Evolutionary conservation across 2,113 vertebrate species (phyloP).

Genomic region (Diphyllodes magnificus): DNA sequence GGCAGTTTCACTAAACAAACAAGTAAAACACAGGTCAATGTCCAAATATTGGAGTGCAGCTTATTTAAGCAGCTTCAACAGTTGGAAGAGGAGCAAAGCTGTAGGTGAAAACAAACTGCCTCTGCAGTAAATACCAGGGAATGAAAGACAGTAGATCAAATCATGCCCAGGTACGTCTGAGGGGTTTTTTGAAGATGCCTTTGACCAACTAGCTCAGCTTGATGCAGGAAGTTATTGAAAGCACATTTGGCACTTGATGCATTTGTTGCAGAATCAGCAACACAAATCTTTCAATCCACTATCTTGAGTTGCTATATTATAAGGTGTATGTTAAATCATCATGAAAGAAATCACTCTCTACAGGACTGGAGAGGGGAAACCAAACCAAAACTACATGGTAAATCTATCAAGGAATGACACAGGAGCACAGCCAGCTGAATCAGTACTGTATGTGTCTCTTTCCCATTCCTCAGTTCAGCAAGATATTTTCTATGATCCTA

Average conservation of each 20-base stretch:
- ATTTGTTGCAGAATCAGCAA: background rate
- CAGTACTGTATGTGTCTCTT: background rate
- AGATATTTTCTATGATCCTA: background rate
- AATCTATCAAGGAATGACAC: background rate
- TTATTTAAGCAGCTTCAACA: background rate
- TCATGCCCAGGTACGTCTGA: background rate
- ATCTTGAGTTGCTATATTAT: background rate
- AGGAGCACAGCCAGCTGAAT: background rate
- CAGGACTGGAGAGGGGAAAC: background rate
- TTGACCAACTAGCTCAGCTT: background rate
- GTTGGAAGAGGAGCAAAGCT: background rate
- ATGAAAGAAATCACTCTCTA: background rate
- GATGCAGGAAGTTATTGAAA: background rate
- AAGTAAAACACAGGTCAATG: slow-evolving; percentile 49
- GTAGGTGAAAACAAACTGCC: background rate
- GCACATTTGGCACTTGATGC: background rate
- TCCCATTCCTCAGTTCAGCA: background rate
- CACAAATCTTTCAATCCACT: background rate
- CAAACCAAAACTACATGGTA: background rate
- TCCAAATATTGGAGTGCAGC: slow-evolving; percentile 6
- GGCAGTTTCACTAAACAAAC: slow-evolving; percentile 55
- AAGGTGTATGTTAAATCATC: background rate
- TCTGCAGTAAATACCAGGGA: background rate
- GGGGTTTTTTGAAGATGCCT: background rate
- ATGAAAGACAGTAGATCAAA: background rate